These are phyloP conservation scores for Seriola quinqueradiata DNA, from an alignment of 2,113 vertebrate species.

Conservation along the genomic window DNA sequence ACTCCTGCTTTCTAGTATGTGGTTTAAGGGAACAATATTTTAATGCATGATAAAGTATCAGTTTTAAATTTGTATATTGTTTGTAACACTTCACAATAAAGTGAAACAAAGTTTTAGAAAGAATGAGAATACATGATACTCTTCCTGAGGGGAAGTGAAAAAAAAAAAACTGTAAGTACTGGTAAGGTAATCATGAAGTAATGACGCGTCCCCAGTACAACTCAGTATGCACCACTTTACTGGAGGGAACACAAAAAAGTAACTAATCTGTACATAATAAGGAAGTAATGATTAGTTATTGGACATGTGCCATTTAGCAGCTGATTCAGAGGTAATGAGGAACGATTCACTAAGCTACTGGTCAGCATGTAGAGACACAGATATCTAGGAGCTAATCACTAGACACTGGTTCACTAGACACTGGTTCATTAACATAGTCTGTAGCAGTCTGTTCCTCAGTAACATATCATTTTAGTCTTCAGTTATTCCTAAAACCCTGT, in stretches of 20 bases:
- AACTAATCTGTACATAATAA: slow-evolving; percentile 27
- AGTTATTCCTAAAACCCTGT: no score
- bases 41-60: not conserved
- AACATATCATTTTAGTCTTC: not conserved
- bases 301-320: slow-evolving; percentile 17
- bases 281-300: slow-evolving; percentile 22
- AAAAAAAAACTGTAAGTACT: not conserved
- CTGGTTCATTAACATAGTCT: not conserved
- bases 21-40: not conserved
- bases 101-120: not conserved
- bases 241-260: slow-evolving; percentile 10
- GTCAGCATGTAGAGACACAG: slow-evolving; percentile 8
- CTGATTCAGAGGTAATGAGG: slow-evolving; percentile 17
- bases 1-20: no score
- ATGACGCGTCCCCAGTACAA: not conserved
- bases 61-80: not conserved
- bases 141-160: not conserved
- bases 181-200: slow-evolving; percentile 20
- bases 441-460: not conserved
- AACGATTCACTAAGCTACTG: slow-evolving; percentile 9
- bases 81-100: not conserved
- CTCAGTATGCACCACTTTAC: slow-evolving; percentile 9
- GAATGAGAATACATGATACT: not conserved
- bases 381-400: not conserved
- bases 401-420: slow-evolving; percentile 3